Base-by-base conservation (phyloP, 2,888 invertebrate species). In the Sialis lutaria region DNA sequence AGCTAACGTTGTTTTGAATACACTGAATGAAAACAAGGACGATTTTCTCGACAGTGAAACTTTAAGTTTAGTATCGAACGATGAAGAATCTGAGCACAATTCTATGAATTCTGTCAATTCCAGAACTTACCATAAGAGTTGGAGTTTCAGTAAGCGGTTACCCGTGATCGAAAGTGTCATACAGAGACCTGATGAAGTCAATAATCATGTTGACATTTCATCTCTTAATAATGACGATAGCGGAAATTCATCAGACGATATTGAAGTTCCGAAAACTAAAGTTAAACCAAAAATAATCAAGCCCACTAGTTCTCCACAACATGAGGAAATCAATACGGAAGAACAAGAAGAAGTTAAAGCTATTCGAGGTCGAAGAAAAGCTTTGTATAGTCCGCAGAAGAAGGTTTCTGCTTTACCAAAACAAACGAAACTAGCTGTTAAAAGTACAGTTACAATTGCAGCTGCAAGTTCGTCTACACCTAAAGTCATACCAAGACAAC, bases 41-140 rank as follows among this genome's bases (percentile, higher is more conserved):
- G 69, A 70, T 48, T 58, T 63, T 32, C 53, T 73, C 30, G 77
- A 77, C 52, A 72, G 74, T 53, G 77, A 78, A 58, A 77, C 76
- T 0, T 57, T 84, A 51, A 83, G 82, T 57, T 60, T 78, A 40
- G 80, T 82, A 1, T 80, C 82, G 46, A 79, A 80, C 55, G 82
- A 82, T 50, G 81, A 81, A 47, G 80, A 81, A 54, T 77, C 78
- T 22, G 80, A 82, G 58, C 68, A 72, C 22, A 74, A 72, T 58
- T 70, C 74, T 46, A 67, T 71, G 7, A 68, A 72, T 57, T 70
- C 75, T 48, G 66, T 72, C 3, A 72, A 72, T 54, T 72, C 74
- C 66, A 70, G 71, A 64, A 74, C 75, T 1, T 75, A 74, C 60
- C 73, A 74, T 40, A 71, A 68, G 60, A 65, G 62, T 60, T 60